phyloP scores from a whole-genome alignment of 2,113 vertebrate genomes.

The Lucifuga dentata region DNA sequence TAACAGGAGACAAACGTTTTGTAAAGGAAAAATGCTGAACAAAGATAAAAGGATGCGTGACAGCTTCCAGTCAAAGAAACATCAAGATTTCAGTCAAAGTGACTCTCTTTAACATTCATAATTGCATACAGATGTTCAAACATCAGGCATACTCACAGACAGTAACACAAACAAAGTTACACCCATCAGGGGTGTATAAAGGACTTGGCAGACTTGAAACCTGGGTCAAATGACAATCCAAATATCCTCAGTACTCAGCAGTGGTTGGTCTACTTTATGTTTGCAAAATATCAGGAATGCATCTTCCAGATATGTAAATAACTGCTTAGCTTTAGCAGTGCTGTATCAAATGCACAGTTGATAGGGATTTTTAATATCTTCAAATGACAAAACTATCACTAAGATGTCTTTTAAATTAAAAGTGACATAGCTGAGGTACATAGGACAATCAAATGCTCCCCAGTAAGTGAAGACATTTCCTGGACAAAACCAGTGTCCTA shows the following conservation, averaged over 20 bases:
- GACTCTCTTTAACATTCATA: slow-evolving; percentile 60
- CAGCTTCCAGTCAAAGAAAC: slow-evolving; percentile 60
- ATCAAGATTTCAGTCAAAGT: slow-evolving; percentile 61
- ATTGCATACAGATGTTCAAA: slow-evolving; percentile 67
- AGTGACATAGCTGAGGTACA: slow-evolving; percentile 51
- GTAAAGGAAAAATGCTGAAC: slow-evolving; percentile 32
- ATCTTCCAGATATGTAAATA: neutral
- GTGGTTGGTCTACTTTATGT: neutral
- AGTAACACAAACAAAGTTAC: slow-evolving; percentile 47
- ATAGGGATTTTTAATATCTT: neutral
- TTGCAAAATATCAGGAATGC: slow-evolving; percentile 12
- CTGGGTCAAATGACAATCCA: slow-evolving; percentile 55
- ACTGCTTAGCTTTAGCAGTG: neutral
- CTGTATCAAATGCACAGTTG: neutral
- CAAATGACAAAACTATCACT: neutral
- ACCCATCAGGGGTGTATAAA: slow-evolving; percentile 68
- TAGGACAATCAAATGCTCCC: slow-evolving; percentile 50
- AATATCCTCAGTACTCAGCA: slow-evolving; percentile 41
- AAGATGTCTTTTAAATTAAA: slow-evolving; percentile 31
- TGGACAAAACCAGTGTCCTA: slow-evolving; percentile 35
- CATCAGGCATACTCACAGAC: slow-evolving; percentile 69
- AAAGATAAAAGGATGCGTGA: slow-evolving; percentile 47
- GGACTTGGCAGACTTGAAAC: slow-evolving; percentile 53
- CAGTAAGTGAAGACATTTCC: slow-evolving; percentile 20
- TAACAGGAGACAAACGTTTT: slow-evolving; percentile 30